These are phyloP conservation scores for Aramus guarauna DNA, from an alignment of 2,113 vertebrate genomes.

Conservation along the genomic window DNA sequence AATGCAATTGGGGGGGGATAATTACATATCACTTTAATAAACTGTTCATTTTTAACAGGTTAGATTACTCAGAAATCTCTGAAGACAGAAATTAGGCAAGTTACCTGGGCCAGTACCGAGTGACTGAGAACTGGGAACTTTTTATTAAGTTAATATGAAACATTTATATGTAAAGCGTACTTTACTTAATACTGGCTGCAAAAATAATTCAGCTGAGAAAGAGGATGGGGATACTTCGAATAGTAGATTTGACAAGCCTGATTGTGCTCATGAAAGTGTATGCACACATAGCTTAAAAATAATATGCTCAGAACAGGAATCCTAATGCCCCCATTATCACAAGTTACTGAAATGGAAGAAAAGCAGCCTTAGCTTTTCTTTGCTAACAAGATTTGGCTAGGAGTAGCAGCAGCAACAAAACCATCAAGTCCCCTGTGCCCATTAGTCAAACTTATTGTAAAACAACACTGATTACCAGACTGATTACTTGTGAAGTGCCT, in stretches of 20 bases:
- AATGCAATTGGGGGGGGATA: background rate
- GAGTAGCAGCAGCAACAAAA: background rate
- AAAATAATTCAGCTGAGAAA: slow-evolving; percentile 21
- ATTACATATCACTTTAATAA: background rate
- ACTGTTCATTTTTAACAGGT: background rate
- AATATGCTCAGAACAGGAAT: background rate
- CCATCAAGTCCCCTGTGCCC: background rate
- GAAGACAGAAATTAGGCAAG: background rate
- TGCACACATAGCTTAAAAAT: background rate
- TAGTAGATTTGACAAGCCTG: background rate
- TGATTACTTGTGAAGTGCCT: background rate
- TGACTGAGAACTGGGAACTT: background rate
- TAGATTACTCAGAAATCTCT: background rate
- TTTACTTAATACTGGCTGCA: slow-evolving; percentile 25
- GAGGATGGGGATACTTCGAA: background rate
- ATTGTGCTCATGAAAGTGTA: background rate
- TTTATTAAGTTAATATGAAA: slow-evolving; percentile 21
- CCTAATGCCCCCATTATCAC: background rate
- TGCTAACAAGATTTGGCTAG: background rate
- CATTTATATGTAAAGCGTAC: background rate
- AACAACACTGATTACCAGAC: background rate
- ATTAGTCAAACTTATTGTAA: background rate
- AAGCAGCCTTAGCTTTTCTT: background rate
- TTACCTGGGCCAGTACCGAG: background rate
- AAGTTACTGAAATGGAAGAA: background rate